Evolutionary conservation across 2,888 invertebrate species (phyloP).

Genomic region (Melanargia galathea): DNA sequence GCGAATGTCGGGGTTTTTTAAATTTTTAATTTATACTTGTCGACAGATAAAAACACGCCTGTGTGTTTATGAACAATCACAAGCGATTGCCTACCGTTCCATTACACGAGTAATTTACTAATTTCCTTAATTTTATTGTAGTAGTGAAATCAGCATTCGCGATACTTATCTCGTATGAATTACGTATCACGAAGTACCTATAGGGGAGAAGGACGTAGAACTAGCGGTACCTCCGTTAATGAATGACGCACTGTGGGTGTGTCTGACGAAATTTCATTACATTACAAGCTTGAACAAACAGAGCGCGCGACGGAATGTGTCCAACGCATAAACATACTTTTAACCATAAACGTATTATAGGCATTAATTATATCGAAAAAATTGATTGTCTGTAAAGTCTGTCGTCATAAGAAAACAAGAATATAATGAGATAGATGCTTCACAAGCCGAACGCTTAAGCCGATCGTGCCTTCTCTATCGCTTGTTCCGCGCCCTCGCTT

Average conservation of each 20-base stretch:
- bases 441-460: too few relatives aligned
- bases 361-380: too few relatives aligned
- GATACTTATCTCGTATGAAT: slow-evolving; percentile 13
- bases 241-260: slow-evolving; percentile 35
- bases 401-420: too few relatives aligned
- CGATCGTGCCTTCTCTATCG: too few relatives aligned
- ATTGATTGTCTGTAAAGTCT: too few relatives aligned
- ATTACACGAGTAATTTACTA: neutral
- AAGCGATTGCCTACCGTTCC: neutral
- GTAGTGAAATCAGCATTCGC: slow-evolving; percentile 1
- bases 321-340: neutral
- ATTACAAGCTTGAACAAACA: slow-evolving; percentile 17
- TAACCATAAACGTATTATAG: too few relatives aligned
- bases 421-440: too few relatives aligned
- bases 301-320: neutral
- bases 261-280: slow-evolving; percentile 31
- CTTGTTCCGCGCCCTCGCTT: too few relatives aligned
- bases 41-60: too few relatives aligned
- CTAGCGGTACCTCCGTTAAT: slow-evolving; percentile 22
- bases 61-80: slow-evolving; percentile 4
- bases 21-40: too few relatives aligned
- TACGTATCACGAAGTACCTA: neutral
- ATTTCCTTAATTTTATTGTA: neutral
- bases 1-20: too few relatives aligned
- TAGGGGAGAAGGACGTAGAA: slow-evolving; percentile 15